These are phyloP conservation scores for Heliconius himera DNA, from an alignment of 1,140 invertebrate genomes.

Conservation along the genomic window DNA sequence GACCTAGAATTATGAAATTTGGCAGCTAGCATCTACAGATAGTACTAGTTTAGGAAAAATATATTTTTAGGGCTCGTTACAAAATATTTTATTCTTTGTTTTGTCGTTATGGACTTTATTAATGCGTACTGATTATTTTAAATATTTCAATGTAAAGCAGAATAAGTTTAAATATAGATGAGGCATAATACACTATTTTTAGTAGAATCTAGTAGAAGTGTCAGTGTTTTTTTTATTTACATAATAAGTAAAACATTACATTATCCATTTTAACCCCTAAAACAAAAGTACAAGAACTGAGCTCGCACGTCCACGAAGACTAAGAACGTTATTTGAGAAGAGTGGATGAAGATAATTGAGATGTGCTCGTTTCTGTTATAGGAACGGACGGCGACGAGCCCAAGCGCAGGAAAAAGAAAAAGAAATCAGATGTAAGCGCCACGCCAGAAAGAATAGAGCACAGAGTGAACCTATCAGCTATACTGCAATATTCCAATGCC, in stretches of 20 bases:
- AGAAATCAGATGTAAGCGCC: constrained; percentile 67
- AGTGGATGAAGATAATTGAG: constrained; percentile 71
- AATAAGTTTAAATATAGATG: background rate
- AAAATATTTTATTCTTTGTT: background rate
- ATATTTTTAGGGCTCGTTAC: too few species aligned
- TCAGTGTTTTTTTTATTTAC: background rate
- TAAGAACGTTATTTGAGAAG: constrained; percentile 51
- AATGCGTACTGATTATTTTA: background rate
- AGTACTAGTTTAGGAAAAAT: too few species aligned
- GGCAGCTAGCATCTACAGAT: too few species aligned
- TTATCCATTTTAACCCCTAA: constrained; percentile 7
- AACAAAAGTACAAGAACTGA: constrained; percentile 23
- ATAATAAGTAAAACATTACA: background rate
- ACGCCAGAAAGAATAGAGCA: constrained; percentile 75
- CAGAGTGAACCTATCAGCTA: constrained; percentile 73
- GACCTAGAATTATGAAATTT: too few species aligned
- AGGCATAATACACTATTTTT: background rate
- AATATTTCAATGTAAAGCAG: background rate
- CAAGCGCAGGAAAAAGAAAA: constrained; percentile 71
- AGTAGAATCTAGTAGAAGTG: background rate
- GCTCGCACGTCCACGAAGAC: constrained; percentile 38
- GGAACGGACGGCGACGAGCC: constrained; percentile 64
- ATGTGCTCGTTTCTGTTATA: constrained; percentile 78
- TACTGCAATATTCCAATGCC: constrained; percentile 74
- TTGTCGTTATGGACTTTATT: background rate